Percentiles rank a stretch among this genome's conserved stretches.
Evolutionary conservation across 2,797 vertebrate genomes (phyloP).

Genomic region (Diceros bicornis): DNA sequence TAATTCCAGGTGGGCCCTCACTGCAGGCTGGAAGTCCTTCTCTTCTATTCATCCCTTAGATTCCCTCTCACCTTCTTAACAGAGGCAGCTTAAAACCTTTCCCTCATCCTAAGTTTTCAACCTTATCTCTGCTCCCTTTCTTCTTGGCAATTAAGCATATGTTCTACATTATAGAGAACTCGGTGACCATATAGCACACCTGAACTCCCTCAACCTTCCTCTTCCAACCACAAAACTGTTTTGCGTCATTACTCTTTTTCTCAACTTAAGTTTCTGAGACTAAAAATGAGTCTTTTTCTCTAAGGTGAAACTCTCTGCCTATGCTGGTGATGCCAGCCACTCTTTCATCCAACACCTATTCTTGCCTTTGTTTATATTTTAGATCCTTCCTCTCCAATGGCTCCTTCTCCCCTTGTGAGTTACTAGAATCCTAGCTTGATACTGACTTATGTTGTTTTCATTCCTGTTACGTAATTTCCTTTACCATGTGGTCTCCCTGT

Average conservation of each 20-base stretch:
- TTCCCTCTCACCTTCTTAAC: background rate
- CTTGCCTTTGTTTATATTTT: background rate
- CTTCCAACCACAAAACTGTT: background rate
- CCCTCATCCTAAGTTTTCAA: background rate
- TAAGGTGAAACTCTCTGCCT: background rate
- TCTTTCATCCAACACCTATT: background rate
- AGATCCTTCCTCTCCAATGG: background rate
- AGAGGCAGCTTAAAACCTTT: background rate
- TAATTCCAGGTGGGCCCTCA: background rate
- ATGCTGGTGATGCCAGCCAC: background rate
- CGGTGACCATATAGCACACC: background rate
- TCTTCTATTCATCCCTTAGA: background rate
- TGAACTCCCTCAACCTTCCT: background rate
- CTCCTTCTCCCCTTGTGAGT: background rate
- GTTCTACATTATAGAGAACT: background rate
- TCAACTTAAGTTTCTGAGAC: background rate
- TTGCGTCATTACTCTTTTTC: background rate
- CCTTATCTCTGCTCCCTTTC: background rate
- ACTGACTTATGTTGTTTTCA: background rate
- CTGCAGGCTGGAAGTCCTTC: background rate
- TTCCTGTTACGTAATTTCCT: conserved; percentile 7
- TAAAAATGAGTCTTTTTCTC: background rate
- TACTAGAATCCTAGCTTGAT: background rate
- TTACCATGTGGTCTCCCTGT: background rate
- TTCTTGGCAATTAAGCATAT: background rate